phyloP scores from a whole-genome alignment of 2,113 vertebrate genomes.

The Passer domesticus region DNA sequence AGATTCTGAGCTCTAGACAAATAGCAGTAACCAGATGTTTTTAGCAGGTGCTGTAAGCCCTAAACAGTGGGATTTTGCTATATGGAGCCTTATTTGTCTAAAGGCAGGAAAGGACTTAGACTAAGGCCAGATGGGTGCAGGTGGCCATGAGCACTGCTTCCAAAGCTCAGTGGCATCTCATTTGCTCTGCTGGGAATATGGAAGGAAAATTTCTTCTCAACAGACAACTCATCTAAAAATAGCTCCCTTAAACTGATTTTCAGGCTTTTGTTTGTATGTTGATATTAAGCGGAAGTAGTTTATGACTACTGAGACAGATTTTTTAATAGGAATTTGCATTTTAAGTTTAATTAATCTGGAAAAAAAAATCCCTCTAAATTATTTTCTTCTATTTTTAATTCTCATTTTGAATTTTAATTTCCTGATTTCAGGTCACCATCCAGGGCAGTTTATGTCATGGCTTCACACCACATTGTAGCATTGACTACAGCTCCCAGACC shows the following conservation, averaged over 20 bases:
- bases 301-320: neutral
- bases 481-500: neutral
- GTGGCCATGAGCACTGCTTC: neutral
- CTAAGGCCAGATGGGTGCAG: neutral
- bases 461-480: neutral
- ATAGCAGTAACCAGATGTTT: neutral
- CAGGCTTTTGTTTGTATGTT: neutral
- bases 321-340: neutral
- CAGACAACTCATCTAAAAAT: slow-evolving; percentile 7
- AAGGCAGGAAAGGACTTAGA: neutral
- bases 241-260: neutral
- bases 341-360: neutral
- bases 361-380: neutral
- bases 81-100: neutral
- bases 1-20: neutral
- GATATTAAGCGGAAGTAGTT: neutral
- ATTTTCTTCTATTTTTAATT: neutral
- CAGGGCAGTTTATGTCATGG: neutral
- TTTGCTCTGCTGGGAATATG: neutral
- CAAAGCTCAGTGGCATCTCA: neutral
- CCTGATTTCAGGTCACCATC: neutral
- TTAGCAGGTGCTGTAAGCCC: neutral
- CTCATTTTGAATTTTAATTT: neutral
- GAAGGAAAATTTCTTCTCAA: neutral
- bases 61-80: neutral